Base-by-base conservation (phyloP, 2,113 vertebrate species). In the Genyomyrus donnyi region DNA sequence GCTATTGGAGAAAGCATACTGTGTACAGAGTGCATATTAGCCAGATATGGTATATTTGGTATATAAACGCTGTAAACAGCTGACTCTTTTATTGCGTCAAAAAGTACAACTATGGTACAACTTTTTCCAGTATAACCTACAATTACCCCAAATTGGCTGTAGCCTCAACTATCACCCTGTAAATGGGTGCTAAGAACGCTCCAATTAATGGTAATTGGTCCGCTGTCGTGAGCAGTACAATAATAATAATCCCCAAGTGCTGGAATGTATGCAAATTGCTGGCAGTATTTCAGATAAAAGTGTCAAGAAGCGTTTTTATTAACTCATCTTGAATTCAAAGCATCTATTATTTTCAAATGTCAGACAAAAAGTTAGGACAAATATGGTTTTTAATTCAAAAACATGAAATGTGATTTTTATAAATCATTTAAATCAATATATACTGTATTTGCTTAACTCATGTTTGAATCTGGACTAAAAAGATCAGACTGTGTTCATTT, bases 171-270 rank as follows among this genome's bases (percentile, higher is more conserved):
- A 91, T 91, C 89, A 91, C 90, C 48, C 88, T 90, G 90, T 91
- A 91, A 93, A 93, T 92, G 93, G 86, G 90, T 77, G 49, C 48
- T 92, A 91, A 93, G 90, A 90, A 90, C 92, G 91, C 88, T 88
- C 89, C 84, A 92, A 93, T 94, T 93, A 92, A 88, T 90, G 58
- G 48, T 91, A 89, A 93, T 93, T 92, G 90, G 53, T 48, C 56
- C 11, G 88, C 91, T 92, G 91, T 89, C 92, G 91, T 92, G 91
- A 90, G 84, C 91, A 93, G 93, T 91, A 89, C 90, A 89, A 93
- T 90, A 91, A 91, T 92, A 92, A 94, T 94, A 93, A 92, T 89
- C 91, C 91, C 86, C 62, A 74, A 83, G 39, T 90, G 94, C 91
- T 90, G 58, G 88, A 92, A 91, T 90, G 74, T 83, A 21, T 27